phyloP scores from a whole-genome alignment of 2,113 vertebrate species.

The Henicopernis longicauda region DNA sequence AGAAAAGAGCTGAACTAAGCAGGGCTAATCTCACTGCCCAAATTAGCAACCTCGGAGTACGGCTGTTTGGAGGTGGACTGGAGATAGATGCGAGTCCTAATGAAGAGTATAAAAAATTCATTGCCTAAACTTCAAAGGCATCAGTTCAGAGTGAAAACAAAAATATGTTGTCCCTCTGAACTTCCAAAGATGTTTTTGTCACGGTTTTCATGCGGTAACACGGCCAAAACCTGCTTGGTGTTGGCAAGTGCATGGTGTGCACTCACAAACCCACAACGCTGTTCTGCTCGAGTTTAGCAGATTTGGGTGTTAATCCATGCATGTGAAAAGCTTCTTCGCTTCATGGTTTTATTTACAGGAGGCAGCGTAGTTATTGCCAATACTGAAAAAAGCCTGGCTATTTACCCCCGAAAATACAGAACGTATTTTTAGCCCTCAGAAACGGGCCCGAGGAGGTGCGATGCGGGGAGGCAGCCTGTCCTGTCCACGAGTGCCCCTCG shows the following conservation, averaged over 20 bases:
- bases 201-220: rapidly evolving
- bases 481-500: rapidly evolving
- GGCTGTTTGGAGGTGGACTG: neutral
- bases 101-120: neutral
- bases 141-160: neutral
- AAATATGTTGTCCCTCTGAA: neutral
- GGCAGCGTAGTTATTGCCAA: neutral
- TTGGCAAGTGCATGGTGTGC: neutral
- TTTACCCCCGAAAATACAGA: neutral
- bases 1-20: neutral
- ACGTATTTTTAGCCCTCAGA: rapidly evolving
- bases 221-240: neutral
- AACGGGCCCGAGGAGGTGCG: rapidly evolving
- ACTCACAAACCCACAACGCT: neutral
- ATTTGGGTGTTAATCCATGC: neutral
- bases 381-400: neutral
- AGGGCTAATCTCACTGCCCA: neutral
- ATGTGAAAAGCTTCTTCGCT: rapidly evolving
- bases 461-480: rapidly evolving
- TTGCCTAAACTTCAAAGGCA: neutral
- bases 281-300: neutral
- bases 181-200: neutral
- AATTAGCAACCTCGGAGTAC: neutral
- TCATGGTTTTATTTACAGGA: neutral
- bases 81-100: neutral